Conservation (phyloP, 2,888 invertebrate species). For the Drosophila neotestacea region DNA sequence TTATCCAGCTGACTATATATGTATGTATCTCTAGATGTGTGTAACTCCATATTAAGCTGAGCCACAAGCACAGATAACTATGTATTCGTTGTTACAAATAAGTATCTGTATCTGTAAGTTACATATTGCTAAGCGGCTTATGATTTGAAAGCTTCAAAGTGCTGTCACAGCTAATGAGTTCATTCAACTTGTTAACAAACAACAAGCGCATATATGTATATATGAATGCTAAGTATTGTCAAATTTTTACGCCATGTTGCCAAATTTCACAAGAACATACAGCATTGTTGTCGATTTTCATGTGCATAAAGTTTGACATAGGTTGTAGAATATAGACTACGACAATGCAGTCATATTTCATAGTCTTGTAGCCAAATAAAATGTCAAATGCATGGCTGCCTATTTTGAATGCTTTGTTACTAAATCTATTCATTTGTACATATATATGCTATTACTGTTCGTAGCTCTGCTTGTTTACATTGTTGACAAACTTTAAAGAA, state of each 20-base stretch:
- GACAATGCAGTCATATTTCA: not conserved
- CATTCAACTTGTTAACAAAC: slow-evolving; percentile 50
- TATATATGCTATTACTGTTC: not conserved
- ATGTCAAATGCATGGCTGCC: not conserved
- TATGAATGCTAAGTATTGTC: slow-evolving; percentile 6
- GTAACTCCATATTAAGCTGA: slow-evolving; percentile 52
- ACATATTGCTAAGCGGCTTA: slow-evolving; percentile 72
- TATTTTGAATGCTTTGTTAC: not conserved
- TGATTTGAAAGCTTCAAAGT: slow-evolving; percentile 57
- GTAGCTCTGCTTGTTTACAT: not conserved
- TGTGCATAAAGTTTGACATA: not conserved
- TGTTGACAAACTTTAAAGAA: not conserved
- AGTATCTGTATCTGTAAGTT: slow-evolving; percentile 42
- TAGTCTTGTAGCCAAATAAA: not conserved
- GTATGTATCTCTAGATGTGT: slow-evolving; percentile 10
- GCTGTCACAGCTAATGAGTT: slow-evolving; percentile 60
- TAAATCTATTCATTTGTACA: not conserved
- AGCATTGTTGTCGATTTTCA: not conserved
- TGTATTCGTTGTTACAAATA: slow-evolving; percentile 23
- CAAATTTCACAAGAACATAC: slow-evolving; percentile 3
- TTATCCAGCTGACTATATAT: slow-evolving; percentile 42
- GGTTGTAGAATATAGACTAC: not conserved
- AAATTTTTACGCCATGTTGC: slow-evolving; percentile 12
- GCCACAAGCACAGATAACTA: slow-evolving; percentile 26
- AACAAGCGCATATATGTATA: slow-evolving; percentile 4